Evolutionary conservation across 2,888 invertebrate genomes (phyloP).

Genomic region (Cantharis flavilabris): DNA sequence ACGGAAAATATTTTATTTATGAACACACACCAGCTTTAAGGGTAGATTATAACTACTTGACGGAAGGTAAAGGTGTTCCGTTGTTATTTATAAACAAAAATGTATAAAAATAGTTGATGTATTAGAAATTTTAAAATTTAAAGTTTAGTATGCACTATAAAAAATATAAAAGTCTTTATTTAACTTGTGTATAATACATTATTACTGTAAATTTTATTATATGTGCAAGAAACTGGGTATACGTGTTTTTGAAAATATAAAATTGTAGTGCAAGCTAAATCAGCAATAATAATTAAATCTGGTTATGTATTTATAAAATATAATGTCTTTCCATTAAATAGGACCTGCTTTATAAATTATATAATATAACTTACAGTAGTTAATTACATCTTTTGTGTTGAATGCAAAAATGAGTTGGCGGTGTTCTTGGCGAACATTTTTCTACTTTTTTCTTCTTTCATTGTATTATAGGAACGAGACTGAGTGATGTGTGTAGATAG

Average conservation of each 20-base stretch:
- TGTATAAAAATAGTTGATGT: not conserved
- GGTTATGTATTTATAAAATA: not conserved
- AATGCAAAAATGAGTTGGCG: conserved; percentile 2
- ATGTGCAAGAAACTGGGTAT: not conserved
- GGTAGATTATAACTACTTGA: not conserved
- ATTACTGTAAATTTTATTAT: not conserved
- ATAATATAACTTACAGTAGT: conserved; percentile 8
- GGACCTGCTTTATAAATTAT: conserved; percentile 4
- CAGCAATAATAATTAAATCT: not conserved
- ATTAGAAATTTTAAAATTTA: conserved; percentile 1
- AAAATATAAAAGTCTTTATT: not conserved
- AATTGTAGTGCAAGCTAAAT: not conserved
- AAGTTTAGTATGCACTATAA: not conserved
- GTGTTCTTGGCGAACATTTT: conserved; percentile 7
- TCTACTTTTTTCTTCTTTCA: conserved; percentile 21
- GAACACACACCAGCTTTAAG: not conserved
- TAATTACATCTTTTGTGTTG: conserved; percentile 7
- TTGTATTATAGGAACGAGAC: conserved; percentile 29
- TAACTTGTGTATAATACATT: not conserved
- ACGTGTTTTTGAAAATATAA: not conserved
- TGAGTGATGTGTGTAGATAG: conserved; percentile 35
- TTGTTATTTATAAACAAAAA: not conserved
- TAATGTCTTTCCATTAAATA: conserved; percentile 10
- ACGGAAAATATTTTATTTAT: not conserved
- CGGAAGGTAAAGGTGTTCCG: not conserved